A percentile compares a stretch with the other conserved stretches of the same genome.
These are phyloP conservation scores for Podarcis lilfordi DNA, from an alignment of 2,797 vertebrate genomes.

Conservation along the genomic window DNA sequence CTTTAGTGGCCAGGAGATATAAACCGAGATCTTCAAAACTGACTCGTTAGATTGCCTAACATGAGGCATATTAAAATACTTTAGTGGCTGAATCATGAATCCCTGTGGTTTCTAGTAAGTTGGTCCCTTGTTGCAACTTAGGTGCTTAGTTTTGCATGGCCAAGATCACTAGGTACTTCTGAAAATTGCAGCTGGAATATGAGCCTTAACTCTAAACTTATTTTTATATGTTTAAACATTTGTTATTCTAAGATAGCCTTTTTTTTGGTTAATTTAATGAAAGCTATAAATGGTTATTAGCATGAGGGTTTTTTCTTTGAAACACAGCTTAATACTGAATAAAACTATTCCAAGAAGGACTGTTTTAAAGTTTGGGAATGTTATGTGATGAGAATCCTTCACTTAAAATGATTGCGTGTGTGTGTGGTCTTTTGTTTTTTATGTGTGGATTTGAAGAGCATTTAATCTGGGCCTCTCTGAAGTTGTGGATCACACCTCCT, in stretches of 20 bases:
- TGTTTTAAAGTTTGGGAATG: conserved; percentile 43
- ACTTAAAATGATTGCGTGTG: conserved; percentile 31
- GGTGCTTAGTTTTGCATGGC: conserved; percentile 39
- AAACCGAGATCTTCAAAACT: conserved; percentile 2
- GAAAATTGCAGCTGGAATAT: conserved; percentile 48
- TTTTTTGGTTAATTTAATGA: conserved; percentile 44
- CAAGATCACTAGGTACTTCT: conserved; percentile 47
- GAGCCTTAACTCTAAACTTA: conserved; percentile 65
- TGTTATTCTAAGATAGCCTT: conserved; percentile 58
- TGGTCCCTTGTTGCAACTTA: conserved; percentile 34
- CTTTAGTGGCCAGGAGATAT: conserved; percentile 19
- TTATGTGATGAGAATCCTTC: conserved; percentile 42
- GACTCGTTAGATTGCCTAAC: conserved; percentile 2
- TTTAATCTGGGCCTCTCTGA: neutral
- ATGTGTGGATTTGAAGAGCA: conserved; percentile 17
- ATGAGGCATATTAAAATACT: neutral
- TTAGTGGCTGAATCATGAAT: conserved; percentile 33
- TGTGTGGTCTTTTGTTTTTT: neutral
- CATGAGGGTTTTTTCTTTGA: conserved; percentile 47
- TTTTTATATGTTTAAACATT: conserved; percentile 62
- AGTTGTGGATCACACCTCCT: neutral
- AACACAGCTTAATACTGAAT: conserved; percentile 41
- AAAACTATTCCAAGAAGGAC: conserved; percentile 16
- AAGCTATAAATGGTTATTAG: conserved; percentile 43
- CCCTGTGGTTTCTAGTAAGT: conserved; percentile 42